Conservation (phyloP, 1,140 invertebrate species). For the Aradophagus sp. region DNA sequence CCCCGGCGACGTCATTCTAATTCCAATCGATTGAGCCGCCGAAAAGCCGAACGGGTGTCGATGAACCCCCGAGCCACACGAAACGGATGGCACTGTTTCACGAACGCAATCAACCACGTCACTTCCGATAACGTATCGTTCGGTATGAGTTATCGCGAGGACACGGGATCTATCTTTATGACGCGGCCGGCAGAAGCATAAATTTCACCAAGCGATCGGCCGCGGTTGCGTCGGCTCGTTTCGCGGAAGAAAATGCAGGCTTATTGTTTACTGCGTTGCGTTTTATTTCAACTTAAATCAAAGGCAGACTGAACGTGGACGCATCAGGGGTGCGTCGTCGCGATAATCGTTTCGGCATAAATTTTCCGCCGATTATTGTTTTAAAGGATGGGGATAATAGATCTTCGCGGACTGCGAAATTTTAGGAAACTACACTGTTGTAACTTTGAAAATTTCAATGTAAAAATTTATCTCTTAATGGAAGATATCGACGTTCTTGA, state of each 20-base stretch:
- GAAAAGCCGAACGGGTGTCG: constrained; percentile 43
- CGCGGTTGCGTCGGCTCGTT: constrained; percentile 11
- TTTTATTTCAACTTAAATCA: constrained; percentile 46
- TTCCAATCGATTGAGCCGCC: constrained; percentile 43
- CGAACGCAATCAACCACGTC: constrained; percentile 33
- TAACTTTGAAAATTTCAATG: too few relatives aligned
- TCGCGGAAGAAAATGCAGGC: constrained; percentile 10
- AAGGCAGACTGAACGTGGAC: constrained; percentile 16
- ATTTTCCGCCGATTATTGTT: too few relatives aligned
- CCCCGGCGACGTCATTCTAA: constrained; percentile 42
- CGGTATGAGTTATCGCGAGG: constrained; percentile 37
- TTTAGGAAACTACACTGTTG: too few relatives aligned
- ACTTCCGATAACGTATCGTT: constrained; percentile 39
- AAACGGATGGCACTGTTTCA: constrained; percentile 36
- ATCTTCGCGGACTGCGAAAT: too few relatives aligned
- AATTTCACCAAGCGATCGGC: too few relatives aligned
- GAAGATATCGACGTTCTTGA: too few relatives aligned
- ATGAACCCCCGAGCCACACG: constrained; percentile 27
- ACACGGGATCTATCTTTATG: constrained; percentile 41
- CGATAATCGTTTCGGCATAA: constrained; percentile 9
- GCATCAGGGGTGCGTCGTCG: constrained; percentile 15
- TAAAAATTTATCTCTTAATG: too few relatives aligned
- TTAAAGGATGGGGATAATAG: too few relatives aligned
- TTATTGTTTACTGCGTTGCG: constrained; percentile 35
- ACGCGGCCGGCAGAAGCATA: constrained; percentile 22